Evolutionary conservation across 1,140 invertebrate genomes (phyloP).

Genomic region (Mycetomoellerius zeteki): DNA sequence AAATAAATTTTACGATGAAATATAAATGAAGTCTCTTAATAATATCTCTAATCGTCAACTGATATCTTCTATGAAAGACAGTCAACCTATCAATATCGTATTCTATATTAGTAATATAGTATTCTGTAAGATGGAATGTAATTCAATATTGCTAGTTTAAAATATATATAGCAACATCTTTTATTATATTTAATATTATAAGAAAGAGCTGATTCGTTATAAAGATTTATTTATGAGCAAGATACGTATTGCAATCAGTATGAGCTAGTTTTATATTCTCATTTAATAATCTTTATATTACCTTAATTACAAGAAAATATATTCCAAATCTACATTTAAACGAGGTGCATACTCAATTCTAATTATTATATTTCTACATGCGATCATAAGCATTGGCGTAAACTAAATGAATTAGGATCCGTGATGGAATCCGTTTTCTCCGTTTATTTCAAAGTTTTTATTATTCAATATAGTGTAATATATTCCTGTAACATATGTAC

Average conservation of each 20-base stretch:
- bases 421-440: background rate
- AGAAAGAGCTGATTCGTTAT: background rate
- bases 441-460: background rate
- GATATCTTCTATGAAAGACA: background rate
- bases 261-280: background rate
- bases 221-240: background rate
- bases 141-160: background rate
- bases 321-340: background rate
- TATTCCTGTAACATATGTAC: background rate
- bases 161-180: background rate
- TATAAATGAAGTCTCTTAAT: background rate
- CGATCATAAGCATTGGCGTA: background rate
- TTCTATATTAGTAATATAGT: background rate
- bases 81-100: background rate
- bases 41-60: background rate
- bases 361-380: slow-evolving; percentile 9
- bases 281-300: slow-evolving; percentile 12
- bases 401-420: background rate
- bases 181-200: background rate
- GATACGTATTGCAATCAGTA: background rate
- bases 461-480: background rate
- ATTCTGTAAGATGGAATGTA: background rate
- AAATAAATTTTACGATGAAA: background rate
- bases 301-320: background rate
- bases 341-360: background rate